Evolutionary conservation across 2,888 invertebrate genomes (phyloP), one percentile per base, ranked within the genome.

Genomic region (Drosophila peninsularis): DNA sequence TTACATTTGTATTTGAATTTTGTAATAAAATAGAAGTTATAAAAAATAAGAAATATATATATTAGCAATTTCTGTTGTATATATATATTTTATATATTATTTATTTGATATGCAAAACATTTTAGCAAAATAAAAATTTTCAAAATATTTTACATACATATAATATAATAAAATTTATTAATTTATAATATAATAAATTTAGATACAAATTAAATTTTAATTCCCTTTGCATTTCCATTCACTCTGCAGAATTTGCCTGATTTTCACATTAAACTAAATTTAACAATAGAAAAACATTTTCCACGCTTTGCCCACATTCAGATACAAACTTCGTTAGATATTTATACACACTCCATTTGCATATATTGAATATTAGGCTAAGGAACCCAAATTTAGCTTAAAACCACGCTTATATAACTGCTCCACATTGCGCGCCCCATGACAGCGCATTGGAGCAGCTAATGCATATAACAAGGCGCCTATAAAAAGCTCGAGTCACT

Each of bases 401-500:
- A 32, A 32, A 19, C 21, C 11, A 27, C 52, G 1, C 11, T 41
- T 45, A 52, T 45, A 14, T 27, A 70, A 49, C 36, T 24, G 42
- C 19, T 19, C 44, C 42, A 27, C 49, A 41, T 54, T 30, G 50
- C 56, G 21, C 34, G 30, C 34, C 24, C 41, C 75, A 75, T 79
- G 80, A 75, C 80, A 69, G 55, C 60, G 75, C 70, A 75, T 62
- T 79, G 69, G n/a, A 56, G 19, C 14, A 10, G 4, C 56, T 56
- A 56, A 56, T 45, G 56, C 56, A 56, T 24, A 74, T 62, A 63
- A 52, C 57, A 50, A 60, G 70, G 80, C 58, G 52, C 68, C 54
- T 34, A 79, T 75, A 69, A 75, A 74, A 78, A 63, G 54, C 47
- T 52, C 71, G 63, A 90, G 61, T 85, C 89, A 90, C 90, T 85